Conservation (phyloP, 2,888 invertebrate species). For the Chloroclysta siterata region DNA sequence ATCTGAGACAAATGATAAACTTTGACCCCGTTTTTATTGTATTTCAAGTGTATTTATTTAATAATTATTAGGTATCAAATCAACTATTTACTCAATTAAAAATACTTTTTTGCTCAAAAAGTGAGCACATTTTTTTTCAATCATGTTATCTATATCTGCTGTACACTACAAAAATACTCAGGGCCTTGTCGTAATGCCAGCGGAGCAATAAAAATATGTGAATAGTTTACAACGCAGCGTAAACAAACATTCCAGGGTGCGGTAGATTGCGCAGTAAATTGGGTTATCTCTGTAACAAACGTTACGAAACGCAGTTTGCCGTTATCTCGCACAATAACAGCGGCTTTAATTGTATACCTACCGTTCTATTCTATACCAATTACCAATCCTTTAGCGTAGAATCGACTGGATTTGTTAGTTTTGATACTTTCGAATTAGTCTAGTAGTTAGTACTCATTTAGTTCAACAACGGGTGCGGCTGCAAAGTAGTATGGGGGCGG, state of each 20-base stretch:
- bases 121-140: too few species aligned
- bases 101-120: too few species aligned
- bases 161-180: not conserved
- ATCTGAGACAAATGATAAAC: constrained; percentile 17
- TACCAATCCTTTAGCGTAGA: constrained; percentile 1
- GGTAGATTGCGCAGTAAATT: constrained; percentile 43
- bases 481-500: not conserved
- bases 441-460: too few species aligned
- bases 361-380: constrained; percentile 8
- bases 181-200: constrained; percentile 5
- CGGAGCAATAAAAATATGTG: constrained; percentile 14
- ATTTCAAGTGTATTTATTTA: too few species aligned
- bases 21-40: constrained; percentile 17
- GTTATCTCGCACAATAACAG: constrained; percentile 44
- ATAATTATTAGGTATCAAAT: too few species aligned
- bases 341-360: constrained; percentile 36
- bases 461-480: not conserved
- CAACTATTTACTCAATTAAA: too few species aligned
- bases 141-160: too few species aligned
- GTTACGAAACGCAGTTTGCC: constrained; percentile 41
- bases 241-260: constrained; percentile 36
- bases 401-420: constrained; percentile 6
- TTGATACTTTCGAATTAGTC: not conserved
- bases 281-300: constrained; percentile 41
- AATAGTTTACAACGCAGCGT: constrained; percentile 15